Percentiles rank a stretch among this genome's conserved stretches.
These are phyloP conservation scores for Rhinella marina DNA, from an alignment of 2,797 vertebrate species.

Conservation along the genomic window DNA sequence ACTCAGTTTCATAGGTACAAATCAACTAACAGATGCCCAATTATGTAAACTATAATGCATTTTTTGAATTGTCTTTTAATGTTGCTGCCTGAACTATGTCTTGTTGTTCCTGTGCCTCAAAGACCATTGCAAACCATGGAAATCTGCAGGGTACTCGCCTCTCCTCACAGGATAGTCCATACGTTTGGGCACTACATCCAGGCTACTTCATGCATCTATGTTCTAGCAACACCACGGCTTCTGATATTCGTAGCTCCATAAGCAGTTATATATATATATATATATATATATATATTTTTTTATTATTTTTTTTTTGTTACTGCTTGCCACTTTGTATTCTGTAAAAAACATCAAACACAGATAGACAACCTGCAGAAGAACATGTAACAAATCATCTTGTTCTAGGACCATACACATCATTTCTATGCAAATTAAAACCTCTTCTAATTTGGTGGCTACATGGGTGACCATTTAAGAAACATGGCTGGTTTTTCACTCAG, in stretches of 20 bases:
- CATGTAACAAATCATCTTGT: not conserved
- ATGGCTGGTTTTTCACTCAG: not conserved
- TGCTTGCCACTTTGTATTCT: no score
- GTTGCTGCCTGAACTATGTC: no score
- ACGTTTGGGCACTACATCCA: not conserved
- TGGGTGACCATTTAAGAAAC: not conserved
- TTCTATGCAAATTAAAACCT: conserved; percentile 1
- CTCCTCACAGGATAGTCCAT: not conserved
- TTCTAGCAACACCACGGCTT: not conserved
- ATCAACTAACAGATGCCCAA: no score
- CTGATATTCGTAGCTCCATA: not conserved
- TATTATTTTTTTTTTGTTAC: no score
- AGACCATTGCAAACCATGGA: not conserved
- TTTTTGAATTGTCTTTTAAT: no score
- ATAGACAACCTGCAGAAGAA: not conserved
- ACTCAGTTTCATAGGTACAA: no score
- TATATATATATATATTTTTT: not conserved
- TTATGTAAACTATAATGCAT: no score
- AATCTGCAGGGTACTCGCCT: not conserved
- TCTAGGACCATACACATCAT: not conserved
- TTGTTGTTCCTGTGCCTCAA: not conserved
- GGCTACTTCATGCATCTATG: not conserved
- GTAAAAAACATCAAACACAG: not conserved
- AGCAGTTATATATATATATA: not conserved
- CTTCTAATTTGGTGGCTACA: not conserved